These are phyloP conservation scores for Atlantisia rogersi DNA, from an alignment of 2,113 vertebrate genomes.

Conservation along the genomic window DNA sequence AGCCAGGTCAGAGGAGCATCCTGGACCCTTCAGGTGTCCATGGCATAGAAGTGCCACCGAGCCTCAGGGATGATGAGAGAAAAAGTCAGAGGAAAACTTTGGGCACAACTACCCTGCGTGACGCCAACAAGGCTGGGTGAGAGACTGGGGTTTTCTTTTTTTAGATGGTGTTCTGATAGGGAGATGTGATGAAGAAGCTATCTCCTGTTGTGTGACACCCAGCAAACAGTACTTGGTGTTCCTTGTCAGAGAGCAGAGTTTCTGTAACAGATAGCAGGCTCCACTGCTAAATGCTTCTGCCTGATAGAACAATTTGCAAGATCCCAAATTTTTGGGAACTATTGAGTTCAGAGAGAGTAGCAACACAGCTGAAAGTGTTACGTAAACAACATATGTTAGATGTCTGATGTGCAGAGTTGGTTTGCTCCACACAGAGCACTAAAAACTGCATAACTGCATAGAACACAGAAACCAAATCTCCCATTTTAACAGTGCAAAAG, in stretches of 20 bases:
- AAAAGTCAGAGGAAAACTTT: background rate
- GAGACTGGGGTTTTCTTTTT: background rate
- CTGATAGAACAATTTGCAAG: slow-evolving; percentile 21
- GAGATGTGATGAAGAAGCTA: background rate
- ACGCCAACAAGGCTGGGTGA: background rate
- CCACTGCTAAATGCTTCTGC: slow-evolving; percentile 7
- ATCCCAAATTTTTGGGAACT: slow-evolving; percentile 45
- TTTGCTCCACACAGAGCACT: background rate
- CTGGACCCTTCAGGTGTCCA: background rate
- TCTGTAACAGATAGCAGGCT: background rate
- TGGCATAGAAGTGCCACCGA: background rate
- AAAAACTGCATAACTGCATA: background rate
- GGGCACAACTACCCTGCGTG: background rate
- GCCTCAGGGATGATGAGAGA: accelerated
- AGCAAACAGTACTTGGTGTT: background rate
- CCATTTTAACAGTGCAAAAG: background rate
- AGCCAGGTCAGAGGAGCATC: background rate
- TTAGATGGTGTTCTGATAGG: background rate
- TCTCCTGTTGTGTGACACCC: background rate
- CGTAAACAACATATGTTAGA: slow-evolving; percentile 49
- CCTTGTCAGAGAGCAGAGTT: slow-evolving; percentile 8
- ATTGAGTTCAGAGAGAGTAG: slow-evolving; percentile 48
- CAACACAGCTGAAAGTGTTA: slow-evolving; percentile 55
- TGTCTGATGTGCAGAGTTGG: slow-evolving; percentile 9
- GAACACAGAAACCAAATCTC: background rate